phyloP scores from a whole-genome alignment of 2,113 vertebrate genomes.

The Platysternon megacephalum region DNA sequence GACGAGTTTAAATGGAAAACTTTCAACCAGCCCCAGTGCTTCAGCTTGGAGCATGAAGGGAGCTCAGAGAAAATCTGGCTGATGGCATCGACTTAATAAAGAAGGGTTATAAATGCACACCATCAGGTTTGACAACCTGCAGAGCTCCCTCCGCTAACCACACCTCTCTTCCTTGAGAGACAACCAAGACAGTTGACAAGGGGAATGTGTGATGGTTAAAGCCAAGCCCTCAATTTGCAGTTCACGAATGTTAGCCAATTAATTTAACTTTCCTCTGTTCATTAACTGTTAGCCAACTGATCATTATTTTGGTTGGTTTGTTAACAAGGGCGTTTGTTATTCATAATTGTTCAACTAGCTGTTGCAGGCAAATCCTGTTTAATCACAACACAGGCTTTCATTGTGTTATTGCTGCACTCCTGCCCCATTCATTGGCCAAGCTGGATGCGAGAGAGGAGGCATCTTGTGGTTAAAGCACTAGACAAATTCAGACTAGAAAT shows the following conservation, averaged over 20 bases:
- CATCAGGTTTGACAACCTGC: neutral
- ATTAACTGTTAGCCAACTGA: neutral
- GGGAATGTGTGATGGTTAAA: neutral
- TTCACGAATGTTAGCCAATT: neutral
- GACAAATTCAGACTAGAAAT: neutral
- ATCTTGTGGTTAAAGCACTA: neutral
- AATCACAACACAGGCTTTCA: neutral
- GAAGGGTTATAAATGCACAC: neutral
- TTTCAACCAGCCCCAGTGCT: neutral
- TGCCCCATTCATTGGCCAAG: neutral
- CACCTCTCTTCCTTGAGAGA: neutral
- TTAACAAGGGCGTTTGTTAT: neutral
- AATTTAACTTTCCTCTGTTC: neutral
- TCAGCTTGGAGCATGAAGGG: neutral
- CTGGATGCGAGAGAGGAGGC: neutral
- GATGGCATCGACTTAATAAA: neutral
- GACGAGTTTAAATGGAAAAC: neutral
- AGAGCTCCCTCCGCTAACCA: neutral
- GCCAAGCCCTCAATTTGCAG: neutral
- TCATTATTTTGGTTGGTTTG: neutral
- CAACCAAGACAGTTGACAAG: neutral
- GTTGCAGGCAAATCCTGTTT: neutral
- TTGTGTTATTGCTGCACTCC: neutral
- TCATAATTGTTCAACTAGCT: neutral
- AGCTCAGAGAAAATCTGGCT: neutral